phyloP scores from a whole-genome alignment of 2,113 vertebrate species.

The Notothenia coriiceps region DNA sequence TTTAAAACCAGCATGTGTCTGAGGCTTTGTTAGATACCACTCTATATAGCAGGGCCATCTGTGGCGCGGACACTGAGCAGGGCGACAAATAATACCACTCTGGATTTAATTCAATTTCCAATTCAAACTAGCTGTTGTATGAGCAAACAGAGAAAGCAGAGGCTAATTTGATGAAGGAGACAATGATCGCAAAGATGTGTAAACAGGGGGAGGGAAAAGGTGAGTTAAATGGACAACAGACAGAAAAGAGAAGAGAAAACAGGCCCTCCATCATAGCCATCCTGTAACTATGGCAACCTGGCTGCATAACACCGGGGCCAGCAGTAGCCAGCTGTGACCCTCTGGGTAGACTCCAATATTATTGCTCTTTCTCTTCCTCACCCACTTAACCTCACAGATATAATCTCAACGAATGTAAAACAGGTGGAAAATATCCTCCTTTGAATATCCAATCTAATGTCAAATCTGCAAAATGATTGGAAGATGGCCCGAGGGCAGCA shows the following conservation, averaged over 20 bases:
- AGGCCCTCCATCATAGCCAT: constrained; percentile 57
- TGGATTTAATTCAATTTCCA: constrained; percentile 25
- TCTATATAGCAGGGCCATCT: constrained; percentile 61
- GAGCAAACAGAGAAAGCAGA: not conserved
- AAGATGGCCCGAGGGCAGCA: not conserved
- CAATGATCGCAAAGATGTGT: not conserved
- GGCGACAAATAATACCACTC: constrained; percentile 8
- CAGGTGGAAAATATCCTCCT: constrained; percentile 29
- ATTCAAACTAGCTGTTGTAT: not conserved
- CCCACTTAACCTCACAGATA: constrained; percentile 46
- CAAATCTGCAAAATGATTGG: constrained; percentile 32
- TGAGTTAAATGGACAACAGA: constrained; percentile 39
- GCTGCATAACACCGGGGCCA: constrained; percentile 55
- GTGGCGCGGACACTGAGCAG: constrained; percentile 7
- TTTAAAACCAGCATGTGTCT: constrained; percentile 75
- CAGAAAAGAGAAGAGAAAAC: constrained; percentile 13
- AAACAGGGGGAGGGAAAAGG: not conserved
- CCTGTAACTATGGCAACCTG: constrained; percentile 76
- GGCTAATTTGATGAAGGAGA: not conserved
- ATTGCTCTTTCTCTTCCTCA: constrained; percentile 47
- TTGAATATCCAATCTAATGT: constrained; percentile 28
- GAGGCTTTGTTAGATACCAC: constrained; percentile 73
- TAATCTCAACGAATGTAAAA: constrained; percentile 35
- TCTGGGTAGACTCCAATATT: constrained; percentile 61
- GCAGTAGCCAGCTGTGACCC: constrained; percentile 72